Base-by-base conservation (phyloP, 2,113 vertebrate genomes). In the Anolis sagrei region DNA sequence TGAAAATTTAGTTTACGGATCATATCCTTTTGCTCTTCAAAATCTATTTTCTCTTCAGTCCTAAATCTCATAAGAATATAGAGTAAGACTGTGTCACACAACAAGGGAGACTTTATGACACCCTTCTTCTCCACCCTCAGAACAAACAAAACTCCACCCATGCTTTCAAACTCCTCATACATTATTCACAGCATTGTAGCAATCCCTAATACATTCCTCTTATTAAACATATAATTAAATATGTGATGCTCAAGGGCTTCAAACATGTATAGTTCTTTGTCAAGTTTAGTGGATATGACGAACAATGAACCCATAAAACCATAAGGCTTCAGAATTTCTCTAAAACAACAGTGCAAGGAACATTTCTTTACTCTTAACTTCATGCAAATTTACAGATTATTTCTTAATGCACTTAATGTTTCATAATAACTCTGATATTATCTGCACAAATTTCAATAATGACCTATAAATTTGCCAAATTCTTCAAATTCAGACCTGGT, bases 371-470 rank as follows among this genome's bases (percentile, higher is more conserved):
- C 0, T 18, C 7, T 48, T 62, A n/a, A 36, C 36, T 64, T 49
- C 72, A 34, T 54, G 23, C 3, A 61, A 49, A 54, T 89, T 72
- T 21, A 72, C 32, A 68, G 21, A 81, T 5, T 6, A 4, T 61
- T 4, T 81, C 34, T 70, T 70, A 34, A 25, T 10, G 19, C 49
- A 7, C 39, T 44, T 7, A 81, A 2, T 29, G 34, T 70, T 58
- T 87, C 68, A n/a, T 81, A 69, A 2, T 27, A 92, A 5, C 39
- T 51, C 83, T 76, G 27, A 78, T 85, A 83, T 84, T 39, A 5
- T 84, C n/a, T 90, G 79, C 7, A 44, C 32, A 68, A 7, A 69
- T 25, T 88, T 89, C 64, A 88, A 62, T 72, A 5, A n/a, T 1
- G 27, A n/a, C 8, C 25, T 58, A 18, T 14, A 54, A 54, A 10